These are phyloP conservation scores for Heliconius cydno DNA, from an alignment of 2,888 invertebrate species.

Conservation along the genomic window DNA sequence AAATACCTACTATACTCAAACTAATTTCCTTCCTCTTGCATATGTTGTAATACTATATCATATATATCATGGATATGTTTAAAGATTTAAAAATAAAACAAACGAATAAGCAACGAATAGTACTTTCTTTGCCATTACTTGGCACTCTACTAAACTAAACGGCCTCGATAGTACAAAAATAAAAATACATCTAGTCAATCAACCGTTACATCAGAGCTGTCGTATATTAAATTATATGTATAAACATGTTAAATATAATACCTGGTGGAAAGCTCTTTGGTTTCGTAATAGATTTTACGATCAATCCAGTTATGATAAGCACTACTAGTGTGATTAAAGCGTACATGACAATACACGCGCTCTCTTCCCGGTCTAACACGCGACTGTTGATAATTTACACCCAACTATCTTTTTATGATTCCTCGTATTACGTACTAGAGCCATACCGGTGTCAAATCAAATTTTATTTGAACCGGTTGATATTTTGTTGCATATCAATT, in stretches of 20 bases:
- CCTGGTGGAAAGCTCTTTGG: constrained; percentile 81
- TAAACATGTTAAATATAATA: constrained; percentile 50
- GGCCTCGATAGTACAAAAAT: constrained; percentile 14
- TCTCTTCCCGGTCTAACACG: constrained; percentile 33
- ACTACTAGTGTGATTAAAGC: constrained; percentile 46
- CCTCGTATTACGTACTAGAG: constrained; percentile 38
- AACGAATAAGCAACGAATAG: neutral
- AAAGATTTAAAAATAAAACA: neutral
- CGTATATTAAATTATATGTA: neutral
- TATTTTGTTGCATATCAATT: neutral
- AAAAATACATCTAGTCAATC: neutral
- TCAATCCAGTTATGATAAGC: constrained; percentile 45
- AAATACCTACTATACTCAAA: too few relatives aligned
- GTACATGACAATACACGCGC: constrained; percentile 47
- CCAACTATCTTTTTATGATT: constrained; percentile 46
- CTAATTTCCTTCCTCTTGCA: too few relatives aligned
- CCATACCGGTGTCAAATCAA: constrained; percentile 34
- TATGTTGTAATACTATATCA: neutral
- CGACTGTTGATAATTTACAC: constrained; percentile 45
- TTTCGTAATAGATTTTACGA: constrained; percentile 58
- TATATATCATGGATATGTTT: neutral
- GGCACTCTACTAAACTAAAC: constrained; percentile 6
- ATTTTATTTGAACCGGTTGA: neutral
- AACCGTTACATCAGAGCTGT: neutral
- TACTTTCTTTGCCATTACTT: constrained; percentile 16